Evolutionary conservation across 2,113 vertebrate genomes (phyloP).

Genomic region (Oxyruncus cristatus): DNA sequence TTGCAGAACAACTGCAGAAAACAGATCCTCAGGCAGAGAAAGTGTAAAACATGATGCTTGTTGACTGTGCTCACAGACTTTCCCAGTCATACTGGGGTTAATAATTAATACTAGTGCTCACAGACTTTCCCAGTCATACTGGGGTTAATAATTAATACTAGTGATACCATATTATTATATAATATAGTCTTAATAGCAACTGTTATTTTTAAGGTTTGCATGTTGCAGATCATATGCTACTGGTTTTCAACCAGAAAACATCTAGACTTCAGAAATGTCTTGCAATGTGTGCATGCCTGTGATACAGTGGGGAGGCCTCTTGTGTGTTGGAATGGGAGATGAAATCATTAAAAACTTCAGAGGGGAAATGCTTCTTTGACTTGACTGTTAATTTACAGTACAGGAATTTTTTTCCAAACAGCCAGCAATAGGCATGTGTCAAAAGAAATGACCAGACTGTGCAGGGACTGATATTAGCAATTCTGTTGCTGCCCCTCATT

Average conservation of each 20-base stretch:
- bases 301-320: neutral
- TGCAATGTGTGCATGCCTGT: neutral
- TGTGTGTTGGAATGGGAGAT: neutral
- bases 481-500: neutral
- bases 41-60: neutral
- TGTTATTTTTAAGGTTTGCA: neutral
- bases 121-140: neutral
- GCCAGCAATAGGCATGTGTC: fast-evolving
- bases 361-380: neutral
- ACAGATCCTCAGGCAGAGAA: neutral
- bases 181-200: neutral
- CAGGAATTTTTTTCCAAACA: neutral
- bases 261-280: neutral
- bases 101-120: neutral
- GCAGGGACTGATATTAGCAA: neutral
- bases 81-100: neutral
- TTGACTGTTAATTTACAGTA: neutral
- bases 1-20: slow-evolving; percentile 11
- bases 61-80: neutral
- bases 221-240: neutral
- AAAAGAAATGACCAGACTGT: neutral
- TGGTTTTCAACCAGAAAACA: neutral
- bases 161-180: neutral
- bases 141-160: neutral
- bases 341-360: neutral